A percentile compares a stretch with the other conserved stretches of the same genome.
phyloP scores from a whole-genome alignment of 2,113 vertebrate genomes.

The Centrocercus urophasianus region DNA sequence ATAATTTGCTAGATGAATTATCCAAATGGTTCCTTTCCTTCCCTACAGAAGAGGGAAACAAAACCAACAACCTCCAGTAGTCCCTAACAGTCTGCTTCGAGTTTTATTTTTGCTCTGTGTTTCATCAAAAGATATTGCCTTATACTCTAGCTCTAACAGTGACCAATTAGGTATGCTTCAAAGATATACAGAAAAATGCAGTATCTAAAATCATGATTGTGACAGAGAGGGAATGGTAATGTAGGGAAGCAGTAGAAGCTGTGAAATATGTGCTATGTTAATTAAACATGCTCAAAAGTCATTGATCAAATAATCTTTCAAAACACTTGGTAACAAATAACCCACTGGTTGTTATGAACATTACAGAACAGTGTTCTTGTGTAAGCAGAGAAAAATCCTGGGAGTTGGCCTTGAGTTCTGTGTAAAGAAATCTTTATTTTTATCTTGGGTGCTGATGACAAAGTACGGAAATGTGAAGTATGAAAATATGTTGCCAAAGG shows the following conservation, averaged over 20 bases:
- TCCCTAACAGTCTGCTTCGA: conserved; percentile 20
- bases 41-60: neutral
- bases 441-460: neutral
- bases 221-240: neutral
- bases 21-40: conserved; percentile 55
- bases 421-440: neutral
- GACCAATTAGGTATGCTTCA: conserved; percentile 2
- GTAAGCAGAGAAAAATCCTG: neutral
- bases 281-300: neutral
- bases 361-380: neutral
- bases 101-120: conserved; percentile 47
- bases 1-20: conserved; percentile 48
- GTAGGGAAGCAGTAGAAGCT: neutral
- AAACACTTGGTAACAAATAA: neutral
- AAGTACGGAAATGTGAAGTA: neutral
- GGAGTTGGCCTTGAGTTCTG: neutral
- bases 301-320: neutral
- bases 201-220: neutral
- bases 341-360: neutral
- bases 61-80: conserved; percentile 54
- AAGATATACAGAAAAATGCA: neutral
- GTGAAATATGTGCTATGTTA: neutral
- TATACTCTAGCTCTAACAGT: neutral
- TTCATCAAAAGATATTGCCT: conserved; percentile 39
- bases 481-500: neutral